Conservation (phyloP, 2,888 invertebrate species). For the Zeuzera pyrina region DNA sequence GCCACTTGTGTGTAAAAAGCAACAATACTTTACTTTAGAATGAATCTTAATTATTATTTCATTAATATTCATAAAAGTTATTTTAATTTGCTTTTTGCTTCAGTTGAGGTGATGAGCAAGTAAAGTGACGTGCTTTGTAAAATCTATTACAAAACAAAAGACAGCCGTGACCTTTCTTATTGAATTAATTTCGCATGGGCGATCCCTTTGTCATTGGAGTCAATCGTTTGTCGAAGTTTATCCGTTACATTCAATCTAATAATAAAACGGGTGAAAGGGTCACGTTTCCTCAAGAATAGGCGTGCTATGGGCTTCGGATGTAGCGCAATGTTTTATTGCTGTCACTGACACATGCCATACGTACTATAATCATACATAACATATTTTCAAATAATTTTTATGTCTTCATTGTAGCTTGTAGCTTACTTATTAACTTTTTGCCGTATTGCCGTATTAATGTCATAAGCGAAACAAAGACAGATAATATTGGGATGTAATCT, state of each 20-base stretch:
- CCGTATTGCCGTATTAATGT: too few relatives aligned
- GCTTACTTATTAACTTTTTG: too few relatives aligned
- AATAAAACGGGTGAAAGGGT: slow-evolving; percentile 41
- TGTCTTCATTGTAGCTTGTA: too few relatives aligned
- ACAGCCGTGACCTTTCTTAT: slow-evolving; percentile 47
- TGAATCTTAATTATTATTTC: too few relatives aligned
- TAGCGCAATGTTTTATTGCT: slow-evolving; percentile 31
- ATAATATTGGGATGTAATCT: too few relatives aligned
- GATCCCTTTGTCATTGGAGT: slow-evolving; percentile 48
- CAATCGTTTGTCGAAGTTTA: slow-evolving; percentile 56
- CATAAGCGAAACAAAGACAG: too few relatives aligned
- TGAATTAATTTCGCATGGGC: slow-evolving; percentile 52
- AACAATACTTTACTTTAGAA: too few relatives aligned
- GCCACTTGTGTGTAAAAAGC: too few relatives aligned
- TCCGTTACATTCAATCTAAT: slow-evolving; percentile 55
- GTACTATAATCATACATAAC: slow-evolving; percentile 22
- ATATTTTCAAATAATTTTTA: slow-evolving; percentile 3
- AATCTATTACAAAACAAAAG: slow-evolving; percentile 33
- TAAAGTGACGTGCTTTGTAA: too few relatives aligned
- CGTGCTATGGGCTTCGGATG: slow-evolving; percentile 3
- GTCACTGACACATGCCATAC: slow-evolving; percentile 26
- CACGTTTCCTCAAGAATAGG: slow-evolving; percentile 23
- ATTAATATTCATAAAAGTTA: too few relatives aligned
- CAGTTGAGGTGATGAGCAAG: too few relatives aligned
- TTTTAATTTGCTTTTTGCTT: too few relatives aligned